Base-by-base conservation (phyloP, 2,888 invertebrate species). In the Drosophila peninsularis region DNA sequence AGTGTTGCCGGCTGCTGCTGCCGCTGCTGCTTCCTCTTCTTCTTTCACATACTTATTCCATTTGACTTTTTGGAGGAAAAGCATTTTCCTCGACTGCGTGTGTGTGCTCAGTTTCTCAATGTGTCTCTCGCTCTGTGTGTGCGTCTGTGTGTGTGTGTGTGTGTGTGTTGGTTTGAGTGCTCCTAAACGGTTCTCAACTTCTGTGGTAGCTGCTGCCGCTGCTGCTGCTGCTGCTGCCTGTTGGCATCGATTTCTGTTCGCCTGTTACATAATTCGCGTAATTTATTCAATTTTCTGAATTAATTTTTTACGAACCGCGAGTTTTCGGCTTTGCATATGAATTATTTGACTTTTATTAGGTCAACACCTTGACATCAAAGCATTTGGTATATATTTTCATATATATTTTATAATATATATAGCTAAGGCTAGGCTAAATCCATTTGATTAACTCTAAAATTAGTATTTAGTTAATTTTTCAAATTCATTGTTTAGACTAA, bases 281-380 rank as follows among this genome's bases (percentile, higher is more conserved):
- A 90, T 91, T 91, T 90, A 90, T 90, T 90, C 90, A 90, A 91
- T 89, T 90, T 88, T 89, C 82, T 69, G 78, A 89, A 88, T 83
- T 83, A 83, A 83, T 82, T 88, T 83, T 88, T 88, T 82, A 88
- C 75, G 61, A 75, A 65, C 80, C 82, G 75, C 78, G 77, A 66
- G 45, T 65, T 71, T 77, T 67, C 56, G 19, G 54, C 64, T 49
- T 30, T 80, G 67, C 76, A 80, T 80, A 76, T 78, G 65, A 80
- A 64, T 69, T 70, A 79, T 75, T 62, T 75, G 62, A 45, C 47
- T 69, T 66, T 63, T 56, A 47, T 64, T 36, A 32, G 30, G 27
- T 13, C 39, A 67, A 60, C 74, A 68, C 27, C 41, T 55, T 45
- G 21, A 41, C 39, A 19, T 24, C 10, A 45, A 17, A 27, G 10